Base-by-base conservation (phyloP, 1,140 invertebrate genomes). In the Apocrypta bakeri region DNA sequence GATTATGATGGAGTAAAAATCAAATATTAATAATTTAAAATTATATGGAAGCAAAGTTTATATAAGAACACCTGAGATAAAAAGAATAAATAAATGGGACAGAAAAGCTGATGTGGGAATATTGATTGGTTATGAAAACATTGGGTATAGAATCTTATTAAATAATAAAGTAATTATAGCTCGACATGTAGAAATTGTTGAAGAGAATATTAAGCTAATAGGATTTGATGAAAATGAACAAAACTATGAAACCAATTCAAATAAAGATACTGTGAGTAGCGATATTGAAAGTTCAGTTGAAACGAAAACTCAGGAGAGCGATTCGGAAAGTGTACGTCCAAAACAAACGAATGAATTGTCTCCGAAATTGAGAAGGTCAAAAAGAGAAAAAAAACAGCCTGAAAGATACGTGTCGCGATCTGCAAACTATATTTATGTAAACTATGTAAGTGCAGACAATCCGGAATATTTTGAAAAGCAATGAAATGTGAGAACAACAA, bases 1-100 rank as follows among this genome's bases (percentile, higher is more conserved):
- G 73, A 89, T 90, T 85, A 87, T 91, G 76, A 88, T 90, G 29
- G 78, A 75, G 2, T 82, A 71, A 74, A 74, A 74, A 56, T 40
- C 72, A 14, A 37, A 74, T 56, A n/a, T 48, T 48, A 48, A 8
- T 48, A 74, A 76, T 61, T 27, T 76, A 63, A 61, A 61, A 76
- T 76, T 76, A 61, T 76, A 76, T 63, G 56, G 73, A 29, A 61
- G 42, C 29, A 76, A 56, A 61, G 56, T 31, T n/a, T 76, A 17
- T 76, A 37, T 73, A 6, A 42, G 37, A 73, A 24, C n/a, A 24
- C 21, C 71, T 24, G 71, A 73, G 27, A 37, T 73, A 24, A 73
- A 73, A 40, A 83, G 85, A 75, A 71, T 12, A 69, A 84, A 76
- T 0, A 87, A 87, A 79, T 87, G 79, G 83, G 85, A 85, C 17